Conservation (phyloP, 2,888 invertebrate species). For the Rutpela maculata region DNA sequence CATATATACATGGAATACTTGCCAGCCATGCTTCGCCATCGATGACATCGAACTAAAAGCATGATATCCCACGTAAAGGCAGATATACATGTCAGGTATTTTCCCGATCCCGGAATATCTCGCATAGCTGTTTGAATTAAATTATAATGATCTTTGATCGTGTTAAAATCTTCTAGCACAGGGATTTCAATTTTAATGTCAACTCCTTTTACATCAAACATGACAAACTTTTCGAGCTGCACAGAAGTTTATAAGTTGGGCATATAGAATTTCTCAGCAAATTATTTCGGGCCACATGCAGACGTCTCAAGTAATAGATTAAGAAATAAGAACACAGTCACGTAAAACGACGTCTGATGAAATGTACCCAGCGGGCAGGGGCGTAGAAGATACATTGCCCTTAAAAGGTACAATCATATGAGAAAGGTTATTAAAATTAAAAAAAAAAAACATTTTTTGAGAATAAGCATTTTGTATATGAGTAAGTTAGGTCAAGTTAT, state of each 20-base stretch:
- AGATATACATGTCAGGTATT: slow-evolving; percentile 46
- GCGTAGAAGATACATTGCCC: slow-evolving; percentile 23
- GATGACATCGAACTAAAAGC: slow-evolving; percentile 8
- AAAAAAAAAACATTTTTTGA: no score
- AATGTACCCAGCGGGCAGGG: slow-evolving; percentile 61
- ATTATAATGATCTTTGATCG: slow-evolving; percentile 73
- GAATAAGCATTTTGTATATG: no score
- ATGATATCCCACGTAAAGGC: background rate
- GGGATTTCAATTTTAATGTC: slow-evolving; percentile 74
- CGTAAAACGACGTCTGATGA: slow-evolving; percentile 67
- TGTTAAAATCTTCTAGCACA: slow-evolving; percentile 71
- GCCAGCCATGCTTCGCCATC: background rate
- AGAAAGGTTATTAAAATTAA: background rate
- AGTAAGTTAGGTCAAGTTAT: no score
- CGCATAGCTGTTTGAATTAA: slow-evolving; percentile 66
- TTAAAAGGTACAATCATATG: background rate
- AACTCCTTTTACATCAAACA: slow-evolving; percentile 74
- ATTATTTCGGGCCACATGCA: slow-evolving; percentile 71
- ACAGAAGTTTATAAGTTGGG: slow-evolving; percentile 70
- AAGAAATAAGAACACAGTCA: slow-evolving; percentile 70
- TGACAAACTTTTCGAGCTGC: slow-evolving; percentile 68
- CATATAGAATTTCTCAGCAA: slow-evolving; percentile 72
- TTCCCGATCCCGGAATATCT: slow-evolving; percentile 51
- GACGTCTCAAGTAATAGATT: slow-evolving; percentile 71
- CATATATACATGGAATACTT: background rate